Evolutionary conservation across 2,888 invertebrate genomes (phyloP).

Genomic region (Athalia rosae): DNA sequence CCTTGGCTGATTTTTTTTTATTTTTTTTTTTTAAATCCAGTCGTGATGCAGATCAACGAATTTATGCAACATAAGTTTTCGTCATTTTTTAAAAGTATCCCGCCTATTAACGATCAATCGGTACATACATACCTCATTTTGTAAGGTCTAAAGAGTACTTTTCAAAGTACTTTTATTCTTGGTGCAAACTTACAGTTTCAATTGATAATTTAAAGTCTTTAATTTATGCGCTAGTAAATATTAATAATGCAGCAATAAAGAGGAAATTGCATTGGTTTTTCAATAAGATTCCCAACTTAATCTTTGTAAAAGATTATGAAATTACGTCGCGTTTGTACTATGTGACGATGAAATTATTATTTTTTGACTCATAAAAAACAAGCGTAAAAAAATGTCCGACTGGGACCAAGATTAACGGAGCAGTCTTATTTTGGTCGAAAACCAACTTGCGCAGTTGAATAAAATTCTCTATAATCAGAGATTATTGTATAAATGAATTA

Average conservation of each 20-base stretch:
- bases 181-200: conserved; percentile 38
- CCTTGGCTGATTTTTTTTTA: conserved; percentile 16
- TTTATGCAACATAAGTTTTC: background rate
- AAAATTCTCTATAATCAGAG: background rate
- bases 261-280: background rate
- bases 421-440: conserved; percentile 16
- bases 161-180: conserved; percentile 5
- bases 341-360: background rate
- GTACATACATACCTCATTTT: background rate
- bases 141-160: background rate
- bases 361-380: conserved; percentile 24
- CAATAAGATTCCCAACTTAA: background rate
- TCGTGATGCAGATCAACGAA: conserved; percentile 22
- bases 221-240: background rate
- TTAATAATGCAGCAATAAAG: background rate
- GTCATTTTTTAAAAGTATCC: background rate
- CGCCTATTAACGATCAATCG: no score
- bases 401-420: conserved; percentile 24
- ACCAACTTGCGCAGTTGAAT: background rate
- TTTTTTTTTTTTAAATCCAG: conserved; percentile 19
- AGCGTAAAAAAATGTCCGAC: conserved; percentile 29
- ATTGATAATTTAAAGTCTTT: conserved; percentile 2
- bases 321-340: background rate
- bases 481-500: background rate
- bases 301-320: no score